Evolutionary conservation across 2,113 vertebrate species (phyloP).

Genomic region (Hydrolagus affinis): DNA sequence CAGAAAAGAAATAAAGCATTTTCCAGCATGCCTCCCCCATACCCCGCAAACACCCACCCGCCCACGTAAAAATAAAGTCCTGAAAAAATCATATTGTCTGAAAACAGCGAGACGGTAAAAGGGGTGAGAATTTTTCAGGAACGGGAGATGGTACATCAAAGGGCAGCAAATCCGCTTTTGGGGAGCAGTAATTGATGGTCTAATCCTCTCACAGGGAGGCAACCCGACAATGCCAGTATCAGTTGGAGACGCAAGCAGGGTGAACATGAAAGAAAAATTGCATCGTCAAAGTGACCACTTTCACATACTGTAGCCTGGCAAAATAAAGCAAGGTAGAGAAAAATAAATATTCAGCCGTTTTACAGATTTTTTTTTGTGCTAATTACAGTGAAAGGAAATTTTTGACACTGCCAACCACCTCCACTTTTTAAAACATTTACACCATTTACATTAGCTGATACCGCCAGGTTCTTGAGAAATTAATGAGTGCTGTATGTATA

Average conservation of each 20-base stretch:
- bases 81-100: background rate
- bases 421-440: background rate
- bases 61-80: too few species aligned
- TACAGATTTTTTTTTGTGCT: background rate
- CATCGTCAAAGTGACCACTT: background rate
- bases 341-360: background rate
- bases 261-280: background rate
- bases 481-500: background rate
- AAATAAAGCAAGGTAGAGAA: too few species aligned
- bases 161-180: background rate
- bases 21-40: too few species aligned
- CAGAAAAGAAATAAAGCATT: too few species aligned
- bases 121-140: conserved; percentile 18
- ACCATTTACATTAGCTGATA: background rate
- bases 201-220: background rate
- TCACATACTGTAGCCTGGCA: background rate
- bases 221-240: background rate
- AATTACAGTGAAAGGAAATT: background rate
- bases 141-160: conserved; percentile 13
- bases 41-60: too few species aligned
- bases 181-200: background rate
- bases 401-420: too few species aligned
- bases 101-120: background rate
- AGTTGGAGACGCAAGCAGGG: background rate
- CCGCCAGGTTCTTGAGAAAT: background rate